These are phyloP conservation scores for Varanus komodoensis DNA, from an alignment of 2,113 vertebrate species.

Conservation along the genomic window DNA sequence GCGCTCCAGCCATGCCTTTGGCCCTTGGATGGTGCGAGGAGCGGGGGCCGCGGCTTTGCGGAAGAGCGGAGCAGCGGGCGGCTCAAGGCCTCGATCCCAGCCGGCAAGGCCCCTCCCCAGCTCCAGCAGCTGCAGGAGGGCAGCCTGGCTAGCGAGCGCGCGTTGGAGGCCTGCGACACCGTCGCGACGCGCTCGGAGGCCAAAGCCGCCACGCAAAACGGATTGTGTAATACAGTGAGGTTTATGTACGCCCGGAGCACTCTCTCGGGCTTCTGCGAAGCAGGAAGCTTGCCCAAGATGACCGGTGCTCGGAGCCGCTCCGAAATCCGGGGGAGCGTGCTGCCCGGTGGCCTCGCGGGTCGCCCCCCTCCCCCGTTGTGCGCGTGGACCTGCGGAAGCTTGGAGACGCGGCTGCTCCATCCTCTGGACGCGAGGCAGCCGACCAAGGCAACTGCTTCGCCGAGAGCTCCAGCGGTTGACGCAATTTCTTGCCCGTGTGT, in stretches of 20 bases:
- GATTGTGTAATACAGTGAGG: not conserved
- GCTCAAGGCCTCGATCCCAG: not conserved
- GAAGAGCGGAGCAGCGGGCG: not conserved
- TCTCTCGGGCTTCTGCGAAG: not conserved
- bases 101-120: no score
- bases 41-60: not conserved
- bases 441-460: conserved; percentile 37
- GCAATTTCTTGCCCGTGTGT: conserved; percentile 63
- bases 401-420: not conserved
- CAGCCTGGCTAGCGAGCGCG: not conserved
- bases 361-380: not conserved
- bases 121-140: not conserved
- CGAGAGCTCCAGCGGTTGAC: conserved; percentile 50
- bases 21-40: not conserved
- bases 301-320: not conserved
- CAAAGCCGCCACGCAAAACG: not conserved
- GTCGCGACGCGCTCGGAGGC: no score
- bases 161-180: not conserved
- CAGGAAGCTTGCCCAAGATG: not conserved
- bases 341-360: not conserved
- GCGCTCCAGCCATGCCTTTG: not conserved
- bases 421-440: conserved; percentile 32
- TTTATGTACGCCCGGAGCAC: not conserved
- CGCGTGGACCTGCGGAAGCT: not conserved
- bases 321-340: not conserved